phyloP scores from a whole-genome alignment of 2,888 invertebrate genomes.

The Lucinisca nassula region DNA sequence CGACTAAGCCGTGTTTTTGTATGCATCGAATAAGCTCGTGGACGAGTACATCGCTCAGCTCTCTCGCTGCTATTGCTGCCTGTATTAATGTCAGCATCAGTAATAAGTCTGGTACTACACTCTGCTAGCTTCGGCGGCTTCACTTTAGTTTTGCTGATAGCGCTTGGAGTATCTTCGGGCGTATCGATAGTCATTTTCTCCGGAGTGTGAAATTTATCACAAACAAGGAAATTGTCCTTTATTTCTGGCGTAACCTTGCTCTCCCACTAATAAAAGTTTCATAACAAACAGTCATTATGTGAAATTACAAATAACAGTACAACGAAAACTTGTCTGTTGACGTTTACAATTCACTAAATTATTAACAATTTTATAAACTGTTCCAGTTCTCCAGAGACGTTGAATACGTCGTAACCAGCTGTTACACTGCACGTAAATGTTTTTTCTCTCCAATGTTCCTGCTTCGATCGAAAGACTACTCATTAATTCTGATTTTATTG shows the following conservation, averaged over 20 bases:
- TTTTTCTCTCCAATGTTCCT: background rate
- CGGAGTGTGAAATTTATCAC: background rate
- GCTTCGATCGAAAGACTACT: background rate
- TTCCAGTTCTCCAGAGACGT: background rate
- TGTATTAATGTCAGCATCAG: background rate
- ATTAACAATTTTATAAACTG: background rate
- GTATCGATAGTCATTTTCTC: background rate
- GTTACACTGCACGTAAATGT: background rate
- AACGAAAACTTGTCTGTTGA: too few relatives aligned
- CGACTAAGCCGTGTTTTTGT: background rate
- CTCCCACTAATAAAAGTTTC: background rate
- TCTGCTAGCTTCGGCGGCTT: constrained; percentile 1
- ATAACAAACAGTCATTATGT: background rate
- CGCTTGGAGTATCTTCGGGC: background rate
- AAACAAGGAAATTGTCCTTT: background rate
- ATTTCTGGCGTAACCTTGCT: background rate
- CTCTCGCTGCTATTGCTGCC: background rate
- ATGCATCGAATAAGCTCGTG: constrained; percentile 10
- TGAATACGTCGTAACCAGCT: background rate
- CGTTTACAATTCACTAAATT: background rate
- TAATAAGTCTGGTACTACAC: background rate
- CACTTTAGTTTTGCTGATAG: background rate
- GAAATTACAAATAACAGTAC: background rate
- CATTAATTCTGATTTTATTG: constrained; percentile 9
- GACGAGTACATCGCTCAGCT: background rate